Conservation (phyloP, 2,113 vertebrate species). For the Pachyramphus minor region DNA sequence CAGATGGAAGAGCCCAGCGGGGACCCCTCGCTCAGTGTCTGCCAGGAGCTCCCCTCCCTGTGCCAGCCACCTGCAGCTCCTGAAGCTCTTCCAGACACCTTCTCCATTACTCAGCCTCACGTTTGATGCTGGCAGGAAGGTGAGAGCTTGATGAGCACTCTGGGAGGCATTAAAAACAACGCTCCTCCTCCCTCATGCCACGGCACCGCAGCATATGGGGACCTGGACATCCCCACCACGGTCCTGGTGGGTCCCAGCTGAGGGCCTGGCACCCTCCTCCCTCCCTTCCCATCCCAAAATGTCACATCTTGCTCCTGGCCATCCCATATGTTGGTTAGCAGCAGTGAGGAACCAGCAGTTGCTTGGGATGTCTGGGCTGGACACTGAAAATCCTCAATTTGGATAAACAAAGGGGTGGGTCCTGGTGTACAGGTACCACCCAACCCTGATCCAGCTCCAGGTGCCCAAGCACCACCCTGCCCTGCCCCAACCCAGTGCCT, state of each 20-base stretch:
- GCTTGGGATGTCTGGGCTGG: not conserved
- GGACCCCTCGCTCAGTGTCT: not conserved
- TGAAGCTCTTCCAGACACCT: not conserved
- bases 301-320: fast-evolving
- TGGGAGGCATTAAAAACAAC: not conserved
- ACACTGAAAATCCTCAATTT: not conserved
- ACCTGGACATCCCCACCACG: not conserved
- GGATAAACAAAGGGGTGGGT: not conserved
- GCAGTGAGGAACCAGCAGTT: not conserved
- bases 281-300: not conserved
- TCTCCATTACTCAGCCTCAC: not conserved
- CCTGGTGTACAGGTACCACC: fast-evolving
- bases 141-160: not conserved
- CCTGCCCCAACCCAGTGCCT: not conserved
- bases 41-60: not conserved
- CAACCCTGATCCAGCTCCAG: not conserved
- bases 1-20: not conserved
- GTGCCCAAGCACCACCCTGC: not conserved
- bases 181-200: not conserved
- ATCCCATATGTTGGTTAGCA: fast-evolving
- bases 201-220: not conserved
- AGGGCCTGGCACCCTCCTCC: not conserved
- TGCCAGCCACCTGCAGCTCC: not conserved
- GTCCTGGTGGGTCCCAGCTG: not conserved
- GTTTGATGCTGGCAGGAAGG: fast-evolving